Evolutionary conservation across 2,113 vertebrate species (phyloP).

Genomic region (Poeciliopsis retropinna): DNA sequence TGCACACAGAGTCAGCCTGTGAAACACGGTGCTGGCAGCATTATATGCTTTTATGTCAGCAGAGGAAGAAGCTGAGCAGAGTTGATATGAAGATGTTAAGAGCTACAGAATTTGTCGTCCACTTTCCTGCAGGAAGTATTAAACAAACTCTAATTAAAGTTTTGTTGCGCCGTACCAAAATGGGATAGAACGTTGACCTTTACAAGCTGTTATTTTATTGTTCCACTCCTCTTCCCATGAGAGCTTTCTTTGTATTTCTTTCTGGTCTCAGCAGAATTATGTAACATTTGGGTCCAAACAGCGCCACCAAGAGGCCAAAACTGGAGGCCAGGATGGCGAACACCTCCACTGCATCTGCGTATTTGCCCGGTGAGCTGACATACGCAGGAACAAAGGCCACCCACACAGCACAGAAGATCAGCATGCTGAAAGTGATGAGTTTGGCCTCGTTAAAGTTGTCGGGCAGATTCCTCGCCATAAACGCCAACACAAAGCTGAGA

Average conservation of each 20-base stretch:
- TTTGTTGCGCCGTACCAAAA: no score
- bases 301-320: constrained; percentile 70
- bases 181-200: no score
- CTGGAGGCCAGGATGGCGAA: constrained; percentile 81
- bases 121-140: no score
- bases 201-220: no score
- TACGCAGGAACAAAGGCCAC: constrained; percentile 68
- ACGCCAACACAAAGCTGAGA: constrained; percentile 74
- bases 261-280: constrained; percentile 76
- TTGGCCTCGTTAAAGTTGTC: constrained; percentile 50
- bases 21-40: no score
- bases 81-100: no score
- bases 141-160: no score
- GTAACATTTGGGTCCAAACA: constrained; percentile 81
- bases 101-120: no score
- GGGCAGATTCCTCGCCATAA: constrained; percentile 75
- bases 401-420: constrained; percentile 28
- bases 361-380: constrained; percentile 76
- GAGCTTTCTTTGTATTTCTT: constrained; percentile 72
- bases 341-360: constrained; percentile 74
- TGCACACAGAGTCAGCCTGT: no score
- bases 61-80: no score
- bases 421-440: constrained; percentile 31
- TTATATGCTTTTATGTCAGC: no score
- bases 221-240: constrained; percentile 52